Percentiles rank a stretch among this genome's conserved stretches.
These are phyloP conservation scores for Salvator merianae DNA, from an alignment of 2,113 vertebrate species.

Conservation along the genomic window DNA sequence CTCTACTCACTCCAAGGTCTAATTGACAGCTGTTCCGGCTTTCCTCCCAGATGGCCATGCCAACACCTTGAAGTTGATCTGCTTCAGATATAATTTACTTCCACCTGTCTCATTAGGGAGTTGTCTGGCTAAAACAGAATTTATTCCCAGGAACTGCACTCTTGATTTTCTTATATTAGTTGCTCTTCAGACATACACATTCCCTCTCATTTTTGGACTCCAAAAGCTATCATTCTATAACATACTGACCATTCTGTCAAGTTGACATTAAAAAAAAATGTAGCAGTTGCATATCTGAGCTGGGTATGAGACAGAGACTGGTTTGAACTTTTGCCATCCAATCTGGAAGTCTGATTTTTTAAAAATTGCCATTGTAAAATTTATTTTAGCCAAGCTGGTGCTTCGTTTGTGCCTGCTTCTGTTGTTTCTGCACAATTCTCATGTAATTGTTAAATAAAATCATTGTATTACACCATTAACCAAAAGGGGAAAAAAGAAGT, in stretches of 20 bases:
- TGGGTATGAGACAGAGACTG: slow-evolving; percentile 5
- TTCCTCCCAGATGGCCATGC: slow-evolving; percentile 22
- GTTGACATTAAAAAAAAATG: background rate
- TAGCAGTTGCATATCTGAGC: background rate
- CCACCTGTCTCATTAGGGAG: slow-evolving; percentile 14
- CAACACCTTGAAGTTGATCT: background rate
- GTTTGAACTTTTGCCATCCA: background rate
- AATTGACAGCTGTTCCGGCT: slow-evolving; percentile 47
- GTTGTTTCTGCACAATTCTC: slow-evolving; percentile 56
- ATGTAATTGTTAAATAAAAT: slow-evolving; percentile 72
- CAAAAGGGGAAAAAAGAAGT: slow-evolving; percentile 72
- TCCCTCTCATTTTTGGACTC: background rate
- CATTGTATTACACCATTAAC: slow-evolving; percentile 72
- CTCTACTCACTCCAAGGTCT: slow-evolving; percentile 3
- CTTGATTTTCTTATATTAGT: background rate
- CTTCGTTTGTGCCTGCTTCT: slow-evolving; percentile 13
- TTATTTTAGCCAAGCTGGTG: background rate
- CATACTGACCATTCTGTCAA: background rate
- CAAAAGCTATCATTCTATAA: background rate
- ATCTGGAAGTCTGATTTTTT: slow-evolving; percentile 32
- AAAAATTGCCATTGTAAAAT: slow-evolving; percentile 25
- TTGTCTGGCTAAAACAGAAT: slow-evolving; percentile 13
- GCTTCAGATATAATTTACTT: slow-evolving; percentile 24
- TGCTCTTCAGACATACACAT: background rate
- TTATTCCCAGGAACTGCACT: background rate